A percentile compares a stretch with the other conserved stretches of the same genome.
Conservation (phyloP, 2,113 vertebrate species). For the Gobiocypris rarus region DNA sequence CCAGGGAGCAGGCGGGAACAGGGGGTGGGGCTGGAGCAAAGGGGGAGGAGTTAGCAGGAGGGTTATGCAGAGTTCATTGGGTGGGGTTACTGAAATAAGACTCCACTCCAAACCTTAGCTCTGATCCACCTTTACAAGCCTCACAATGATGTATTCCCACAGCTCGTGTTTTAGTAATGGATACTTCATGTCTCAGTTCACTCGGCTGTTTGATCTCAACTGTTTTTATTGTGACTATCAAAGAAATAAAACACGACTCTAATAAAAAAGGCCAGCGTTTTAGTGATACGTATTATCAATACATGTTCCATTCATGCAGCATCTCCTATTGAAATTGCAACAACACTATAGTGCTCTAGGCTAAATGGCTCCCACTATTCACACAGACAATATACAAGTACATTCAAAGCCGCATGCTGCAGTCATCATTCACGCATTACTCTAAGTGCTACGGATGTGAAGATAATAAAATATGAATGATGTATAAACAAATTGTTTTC, state of each 20-base stretch:
- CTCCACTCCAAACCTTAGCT: not conserved
- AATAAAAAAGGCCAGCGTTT: not conserved
- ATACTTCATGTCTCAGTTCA: conserved; percentile 12
- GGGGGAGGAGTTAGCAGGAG: conserved; percentile 58
- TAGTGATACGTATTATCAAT: conserved; percentile 4
- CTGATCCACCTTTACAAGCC: not conserved
- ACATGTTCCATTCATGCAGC: not conserved
- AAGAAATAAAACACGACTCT: not conserved
- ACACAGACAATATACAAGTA: not conserved
- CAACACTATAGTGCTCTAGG: not conserved
- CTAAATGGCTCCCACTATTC: not conserved
- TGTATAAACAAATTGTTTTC: not conserved
- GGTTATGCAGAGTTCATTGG: conserved; percentile 52
- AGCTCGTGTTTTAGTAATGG: not conserved
- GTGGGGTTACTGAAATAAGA: conserved; percentile 46
- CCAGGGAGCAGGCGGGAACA: conserved; percentile 52
- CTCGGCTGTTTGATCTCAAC: not conserved
- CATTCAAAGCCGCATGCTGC: not conserved
- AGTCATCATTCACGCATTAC: conserved; percentile 3
- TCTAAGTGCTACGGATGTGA: not conserved
- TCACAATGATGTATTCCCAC: not conserved
- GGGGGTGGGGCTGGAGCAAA: conserved; percentile 27
- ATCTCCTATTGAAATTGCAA: conserved; percentile 23
- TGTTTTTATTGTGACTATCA: conserved; percentile 19
- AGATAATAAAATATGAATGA: not conserved